A percentile compares a stretch with the other conserved stretches of the same genome.
These are phyloP conservation scores for Tricholauxania praeusta DNA, from an alignment of 2,888 invertebrate species.

Conservation along the genomic window DNA sequence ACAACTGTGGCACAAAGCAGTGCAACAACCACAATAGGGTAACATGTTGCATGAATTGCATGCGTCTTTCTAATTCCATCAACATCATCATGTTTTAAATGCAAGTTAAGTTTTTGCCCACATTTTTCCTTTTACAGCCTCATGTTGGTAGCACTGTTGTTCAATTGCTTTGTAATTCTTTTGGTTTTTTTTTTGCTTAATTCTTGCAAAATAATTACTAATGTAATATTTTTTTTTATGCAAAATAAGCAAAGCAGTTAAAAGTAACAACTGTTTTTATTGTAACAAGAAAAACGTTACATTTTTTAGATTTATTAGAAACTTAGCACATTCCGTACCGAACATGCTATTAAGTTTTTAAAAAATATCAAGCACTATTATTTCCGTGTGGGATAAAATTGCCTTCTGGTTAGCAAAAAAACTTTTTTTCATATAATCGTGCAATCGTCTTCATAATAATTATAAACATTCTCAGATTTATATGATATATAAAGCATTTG, in stretches of 20 bases:
- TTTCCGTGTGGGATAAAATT: no score
- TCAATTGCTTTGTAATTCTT: neutral
- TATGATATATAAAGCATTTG: no score
- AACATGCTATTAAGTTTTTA: no score
- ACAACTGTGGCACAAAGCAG: neutral
- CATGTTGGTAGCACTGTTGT: constrained; percentile 1
- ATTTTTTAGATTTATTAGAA: no score
- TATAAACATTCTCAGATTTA: no score
- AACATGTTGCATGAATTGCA: constrained; percentile 18
- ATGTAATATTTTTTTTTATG: constrained; percentile 32
- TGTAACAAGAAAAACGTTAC: no score
- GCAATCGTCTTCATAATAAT: no score
- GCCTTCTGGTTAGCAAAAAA: no score
- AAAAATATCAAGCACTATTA: no score
- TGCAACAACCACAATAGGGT: no score
- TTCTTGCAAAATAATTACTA: constrained; percentile 25
- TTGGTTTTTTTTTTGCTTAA: neutral
- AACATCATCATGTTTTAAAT: constrained; percentile 23
- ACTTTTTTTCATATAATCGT: no score
- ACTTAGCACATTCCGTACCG: no score
- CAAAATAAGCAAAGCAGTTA: constrained; percentile 29
- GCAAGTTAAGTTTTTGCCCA: constrained; percentile 12
- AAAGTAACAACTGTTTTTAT: neutral
- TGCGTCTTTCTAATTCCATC: constrained; percentile 29
- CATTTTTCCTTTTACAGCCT: neutral